phyloP scores from a whole-genome alignment of 2,888 invertebrate genomes.

The Aporophyla nigra region DNA sequence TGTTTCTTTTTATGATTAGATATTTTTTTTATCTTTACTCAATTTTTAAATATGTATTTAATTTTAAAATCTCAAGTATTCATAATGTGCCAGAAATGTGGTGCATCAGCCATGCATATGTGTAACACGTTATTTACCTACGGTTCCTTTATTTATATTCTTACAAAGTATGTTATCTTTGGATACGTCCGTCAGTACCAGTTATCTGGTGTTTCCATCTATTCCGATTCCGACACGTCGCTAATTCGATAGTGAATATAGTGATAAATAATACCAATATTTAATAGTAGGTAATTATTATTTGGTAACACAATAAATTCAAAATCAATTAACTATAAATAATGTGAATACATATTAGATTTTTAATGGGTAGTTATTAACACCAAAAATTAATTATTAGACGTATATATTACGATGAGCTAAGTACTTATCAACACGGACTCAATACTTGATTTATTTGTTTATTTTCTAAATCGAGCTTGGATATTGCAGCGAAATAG shows the following conservation, averaged over 20 bases:
- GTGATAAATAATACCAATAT: neutral
- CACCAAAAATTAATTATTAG: no score
- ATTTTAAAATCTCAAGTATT: neutral
- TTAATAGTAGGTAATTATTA: constrained; percentile 2
- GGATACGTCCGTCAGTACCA: neutral
- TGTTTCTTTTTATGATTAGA: no score
- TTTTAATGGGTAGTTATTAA: no score
- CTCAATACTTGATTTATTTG: neutral
- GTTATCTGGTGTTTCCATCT: constrained; percentile 9
- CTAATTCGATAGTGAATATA: constrained; percentile 6
- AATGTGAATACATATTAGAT: no score
- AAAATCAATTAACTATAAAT: neutral
- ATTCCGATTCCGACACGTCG: neutral
- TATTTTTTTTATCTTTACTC: neutral
- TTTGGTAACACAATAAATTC: neutral
- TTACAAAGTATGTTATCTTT: constrained; percentile 23
- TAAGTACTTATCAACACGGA: neutral
- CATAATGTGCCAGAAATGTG: neutral
- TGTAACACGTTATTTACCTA: constrained; percentile 26
- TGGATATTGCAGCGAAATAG: neutral
- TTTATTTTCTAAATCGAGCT: neutral
- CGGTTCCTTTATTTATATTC: constrained; percentile 21
- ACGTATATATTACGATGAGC: no score
- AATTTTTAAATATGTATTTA: neutral
- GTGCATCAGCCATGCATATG: constrained; percentile 26